Base-by-base conservation (phyloP, 2,113 vertebrate species). In the Damaliscus lunatus region DNA sequence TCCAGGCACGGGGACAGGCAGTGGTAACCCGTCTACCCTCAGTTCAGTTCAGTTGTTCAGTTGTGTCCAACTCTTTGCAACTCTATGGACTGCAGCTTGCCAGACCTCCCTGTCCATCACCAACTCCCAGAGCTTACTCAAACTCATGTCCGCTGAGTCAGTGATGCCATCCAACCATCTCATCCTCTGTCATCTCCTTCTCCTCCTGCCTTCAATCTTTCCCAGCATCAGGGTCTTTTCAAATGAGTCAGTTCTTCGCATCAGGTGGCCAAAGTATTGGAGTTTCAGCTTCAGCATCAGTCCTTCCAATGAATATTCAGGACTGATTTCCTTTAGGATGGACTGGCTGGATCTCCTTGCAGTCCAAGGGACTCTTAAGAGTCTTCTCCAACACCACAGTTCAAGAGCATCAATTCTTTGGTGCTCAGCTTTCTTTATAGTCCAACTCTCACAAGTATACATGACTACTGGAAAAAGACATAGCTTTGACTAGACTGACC, bases 11-110 rank as follows among this genome's bases (percentile, higher is more conserved):
- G 10, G 25, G 46, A 21, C 19, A 36, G 48, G 48, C 1, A 0
- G 57, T 50, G 40, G 40, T 78, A 29, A 43, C 7, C 10, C 21
- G 0, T 40, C 21, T 43, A 25, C 71, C 23, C 36, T 43, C 21
- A 43, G 67, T 12, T 71, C n/a, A 36, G 67, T 40, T 36, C 19
- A 71, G n/a, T 23, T 1, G 1, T 0, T 40, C 9, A 71, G 19
- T 23, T 0, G 1, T 71, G n/a, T 23, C 67, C 1, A 0, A 23
- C n/a, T 71, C n/a, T 71, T 67, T 36, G n/a, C 33, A 36, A 12
- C 10, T 0, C n/a, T 3, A 12, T 36, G 64, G 10, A 71, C 64
- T 23, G 64, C n/a, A 36, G n/a, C n/a, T 0, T 0, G 0, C 19
- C n/a, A 36, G n/a, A n/a, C 67, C n/a, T 71, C 19, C 67, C 67